phyloP scores from a whole-genome alignment of 2,888 invertebrate species.

The Ceraclea dissimilis region DNA sequence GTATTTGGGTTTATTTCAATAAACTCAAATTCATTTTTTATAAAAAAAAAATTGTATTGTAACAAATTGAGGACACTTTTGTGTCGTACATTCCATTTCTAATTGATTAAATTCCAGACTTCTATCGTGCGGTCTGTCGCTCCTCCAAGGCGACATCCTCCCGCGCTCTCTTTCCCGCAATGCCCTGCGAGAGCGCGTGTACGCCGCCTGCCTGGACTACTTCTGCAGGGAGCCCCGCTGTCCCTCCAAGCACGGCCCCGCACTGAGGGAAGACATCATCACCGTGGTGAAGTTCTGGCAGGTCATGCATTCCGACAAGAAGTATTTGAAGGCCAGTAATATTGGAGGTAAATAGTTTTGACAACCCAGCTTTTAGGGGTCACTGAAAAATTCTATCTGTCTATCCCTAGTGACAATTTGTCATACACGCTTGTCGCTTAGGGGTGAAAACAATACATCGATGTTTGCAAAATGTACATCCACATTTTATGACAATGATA shows the following conservation, averaged over 20 bases:
- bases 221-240: slow-evolving; percentile 87
- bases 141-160: slow-evolving; percentile 90
- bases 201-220: slow-evolving; percentile 91
- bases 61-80: no score
- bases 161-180: slow-evolving; percentile 82
- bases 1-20: no score
- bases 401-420: no score
- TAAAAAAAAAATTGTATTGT: no score
- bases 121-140: slow-evolving; percentile 82
- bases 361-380: no score
- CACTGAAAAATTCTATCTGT: no score
- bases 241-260: slow-evolving; percentile 72
- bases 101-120: slow-evolving; percentile 45
- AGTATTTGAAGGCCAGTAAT: slow-evolving; percentile 76
- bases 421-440: no score
- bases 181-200: slow-evolving; percentile 89
- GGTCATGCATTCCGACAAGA: slow-evolving; percentile 88
- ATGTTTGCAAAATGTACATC: no score
- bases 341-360: slow-evolving; percentile 61
- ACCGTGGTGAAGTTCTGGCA: slow-evolving; percentile 93
- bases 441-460: no score
- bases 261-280: slow-evolving; percentile 81
- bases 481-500: no score
- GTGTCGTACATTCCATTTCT: background rate
- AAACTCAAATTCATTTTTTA: no score